These are phyloP conservation scores for Taeniopygia guttata DNA, from an alignment of 2,797 vertebrate genomes.

Conservation along the genomic window DNA sequence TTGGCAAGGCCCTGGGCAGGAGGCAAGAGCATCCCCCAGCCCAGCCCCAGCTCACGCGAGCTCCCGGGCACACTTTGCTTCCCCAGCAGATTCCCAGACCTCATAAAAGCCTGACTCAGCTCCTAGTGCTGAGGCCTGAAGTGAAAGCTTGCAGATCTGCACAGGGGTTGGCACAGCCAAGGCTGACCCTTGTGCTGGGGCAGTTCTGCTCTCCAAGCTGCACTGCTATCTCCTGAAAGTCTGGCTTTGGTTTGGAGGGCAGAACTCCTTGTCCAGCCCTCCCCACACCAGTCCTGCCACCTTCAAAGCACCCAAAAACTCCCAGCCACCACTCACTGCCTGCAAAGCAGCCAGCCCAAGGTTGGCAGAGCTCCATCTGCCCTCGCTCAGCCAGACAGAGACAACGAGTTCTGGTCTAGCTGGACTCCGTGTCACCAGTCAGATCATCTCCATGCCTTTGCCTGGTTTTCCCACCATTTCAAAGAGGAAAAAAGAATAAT, in stretches of 20 bases:
- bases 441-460: not conserved
- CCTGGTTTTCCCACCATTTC: not conserved
- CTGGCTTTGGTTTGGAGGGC: not conserved
- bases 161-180: not conserved
- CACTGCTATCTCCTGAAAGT: not conserved
- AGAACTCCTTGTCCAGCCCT: not conserved
- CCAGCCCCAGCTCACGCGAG: not conserved
- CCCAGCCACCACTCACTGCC: not conserved
- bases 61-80: not conserved
- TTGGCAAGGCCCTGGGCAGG: not conserved
- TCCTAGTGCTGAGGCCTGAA: not conserved
- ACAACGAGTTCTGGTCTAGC: not conserved
- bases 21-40: not conserved
- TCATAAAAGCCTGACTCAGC: slow-evolving; percentile 51
- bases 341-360: not conserved
- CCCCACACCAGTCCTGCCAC: not conserved
- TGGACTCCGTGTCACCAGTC: not conserved
- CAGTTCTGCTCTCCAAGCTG: not conserved
- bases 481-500: not conserved
- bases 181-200: not conserved
- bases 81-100: slow-evolving; percentile 9
- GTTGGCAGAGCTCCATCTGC: not conserved
- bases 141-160: slow-evolving; percentile 50
- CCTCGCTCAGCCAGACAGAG: not conserved
- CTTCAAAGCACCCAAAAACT: not conserved